Percentiles rank a stretch among this genome's conserved stretches.
These are phyloP conservation scores for Varanus salvator DNA, from an alignment of 2,113 vertebrate species.

Conservation along the genomic window DNA sequence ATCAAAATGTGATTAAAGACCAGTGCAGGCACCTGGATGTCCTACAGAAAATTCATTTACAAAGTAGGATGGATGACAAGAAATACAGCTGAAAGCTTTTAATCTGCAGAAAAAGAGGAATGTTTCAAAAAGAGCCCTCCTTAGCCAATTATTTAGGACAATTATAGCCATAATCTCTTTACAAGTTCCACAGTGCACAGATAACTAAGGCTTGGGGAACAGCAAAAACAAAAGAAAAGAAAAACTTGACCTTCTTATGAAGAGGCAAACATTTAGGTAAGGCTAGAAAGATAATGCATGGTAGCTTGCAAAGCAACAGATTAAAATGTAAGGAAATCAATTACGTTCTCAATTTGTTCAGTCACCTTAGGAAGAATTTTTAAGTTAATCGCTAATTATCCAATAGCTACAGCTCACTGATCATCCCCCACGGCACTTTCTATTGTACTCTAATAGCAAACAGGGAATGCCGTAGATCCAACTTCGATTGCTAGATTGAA, in stretches of 20 bases:
- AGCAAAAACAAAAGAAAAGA: neutral
- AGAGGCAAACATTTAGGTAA: constrained; percentile 46
- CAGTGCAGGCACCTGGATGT: neutral
- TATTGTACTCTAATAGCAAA: neutral
- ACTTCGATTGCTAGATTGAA: neutral
- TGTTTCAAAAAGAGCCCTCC: neutral
- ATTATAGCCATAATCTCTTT: constrained; percentile 26
- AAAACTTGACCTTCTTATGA: constrained; percentile 51
- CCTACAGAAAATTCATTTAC: constrained; percentile 9
- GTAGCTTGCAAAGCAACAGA: neutral
- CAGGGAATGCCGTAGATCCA: neutral
- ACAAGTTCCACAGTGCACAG: constrained; percentile 55
- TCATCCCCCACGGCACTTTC: constrained; percentile 7
- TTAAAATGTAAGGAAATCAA: constrained; percentile 53
- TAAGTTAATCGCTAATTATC: constrained; percentile 26
- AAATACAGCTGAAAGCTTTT: constrained; percentile 52
- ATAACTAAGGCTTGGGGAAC: constrained; percentile 41
- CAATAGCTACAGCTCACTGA: constrained; percentile 4
- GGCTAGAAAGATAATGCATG: constrained; percentile 11
- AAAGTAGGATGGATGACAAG: constrained; percentile 19
- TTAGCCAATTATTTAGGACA: neutral
- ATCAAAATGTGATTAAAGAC: neutral
- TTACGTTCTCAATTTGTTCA: constrained; percentile 56
- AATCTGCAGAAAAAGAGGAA: constrained; percentile 5
- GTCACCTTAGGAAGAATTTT: constrained; percentile 36